A percentile compares a stretch with the other conserved stretches of the same genome.
These are phyloP conservation scores for Acanthornis magna DNA, from an alignment of 2,797 vertebrate species.

Conservation along the genomic window DNA sequence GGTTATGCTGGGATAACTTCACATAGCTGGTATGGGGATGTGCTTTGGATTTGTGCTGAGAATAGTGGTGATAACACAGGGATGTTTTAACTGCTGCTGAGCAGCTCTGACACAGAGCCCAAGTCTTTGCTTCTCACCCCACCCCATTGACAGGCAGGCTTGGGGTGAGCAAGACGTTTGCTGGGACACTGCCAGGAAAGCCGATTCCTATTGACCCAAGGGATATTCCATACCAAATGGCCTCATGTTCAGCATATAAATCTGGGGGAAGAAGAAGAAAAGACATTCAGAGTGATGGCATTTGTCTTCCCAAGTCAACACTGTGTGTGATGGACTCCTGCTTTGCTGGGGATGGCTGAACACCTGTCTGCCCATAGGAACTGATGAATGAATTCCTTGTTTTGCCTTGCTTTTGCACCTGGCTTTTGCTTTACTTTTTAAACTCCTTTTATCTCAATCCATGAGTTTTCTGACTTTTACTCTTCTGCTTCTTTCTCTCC, in stretches of 20 bases:
- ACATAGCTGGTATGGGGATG: not conserved
- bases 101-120: not conserved
- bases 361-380: not conserved
- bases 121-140: not conserved
- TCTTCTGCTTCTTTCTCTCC: not conserved
- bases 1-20: not conserved
- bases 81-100: not conserved
- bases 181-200: not conserved
- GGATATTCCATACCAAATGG: not conserved
- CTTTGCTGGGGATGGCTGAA: not conserved
- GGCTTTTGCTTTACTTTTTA: not conserved
- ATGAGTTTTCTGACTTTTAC: not conserved
- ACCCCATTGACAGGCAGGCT: not conserved
- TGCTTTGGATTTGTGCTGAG: not conserved
- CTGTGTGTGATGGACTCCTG: fast-evolving
- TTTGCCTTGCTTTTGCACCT: not conserved
- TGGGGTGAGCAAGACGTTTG: not conserved
- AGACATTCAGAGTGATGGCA: not conserved
- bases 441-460: not conserved
- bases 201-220: no score
- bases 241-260: not conserved
- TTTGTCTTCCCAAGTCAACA: not conserved
- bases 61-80: not conserved
- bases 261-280: not conserved
- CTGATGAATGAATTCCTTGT: not conserved